These are phyloP conservation scores for Macaria liturata DNA, from an alignment of 2,888 invertebrate species.

Conservation along the genomic window DNA sequence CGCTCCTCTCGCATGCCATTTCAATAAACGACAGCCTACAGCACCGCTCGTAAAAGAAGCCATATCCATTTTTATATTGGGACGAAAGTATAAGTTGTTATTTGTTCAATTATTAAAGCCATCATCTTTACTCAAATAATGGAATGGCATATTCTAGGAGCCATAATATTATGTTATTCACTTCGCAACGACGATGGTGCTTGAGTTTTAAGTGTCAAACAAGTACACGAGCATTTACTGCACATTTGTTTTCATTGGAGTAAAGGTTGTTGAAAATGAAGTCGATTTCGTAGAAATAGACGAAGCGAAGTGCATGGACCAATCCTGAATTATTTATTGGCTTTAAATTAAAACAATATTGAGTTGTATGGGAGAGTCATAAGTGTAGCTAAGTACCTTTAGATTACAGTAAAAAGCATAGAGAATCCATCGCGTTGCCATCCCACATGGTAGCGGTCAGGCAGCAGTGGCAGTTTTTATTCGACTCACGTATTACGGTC, in stretches of 20 bases:
- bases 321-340: too few relatives aligned
- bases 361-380: too few relatives aligned
- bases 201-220: too few relatives aligned
- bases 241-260: too few relatives aligned
- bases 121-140: slow-evolving; percentile 3
- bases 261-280: too few relatives aligned
- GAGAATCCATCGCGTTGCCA: background rate
- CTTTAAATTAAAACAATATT: too few relatives aligned
- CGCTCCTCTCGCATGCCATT: slow-evolving; percentile 33
- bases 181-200: too few relatives aligned
- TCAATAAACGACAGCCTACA: slow-evolving; percentile 28
- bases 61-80: slow-evolving; percentile 20
- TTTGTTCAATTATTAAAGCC: slow-evolving; percentile 7
- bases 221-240: too few relatives aligned
- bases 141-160: background rate
- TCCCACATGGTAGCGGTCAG: slow-evolving; percentile 29
- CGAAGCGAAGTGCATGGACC: too few relatives aligned
- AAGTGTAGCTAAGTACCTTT: too few relatives aligned
- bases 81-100: slow-evolving; percentile 1
- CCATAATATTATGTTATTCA: too few relatives aligned
- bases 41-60: slow-evolving; percentile 41
- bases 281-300: too few relatives aligned
- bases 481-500: slow-evolving; percentile 63
- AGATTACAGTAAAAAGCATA: background rate
- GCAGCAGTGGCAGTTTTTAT: slow-evolving; percentile 50